Evolutionary conservation across 2,888 invertebrate species (phyloP), one percentile per base, ranked within the genome.

Genomic region (Erebia epiphron): DNA sequence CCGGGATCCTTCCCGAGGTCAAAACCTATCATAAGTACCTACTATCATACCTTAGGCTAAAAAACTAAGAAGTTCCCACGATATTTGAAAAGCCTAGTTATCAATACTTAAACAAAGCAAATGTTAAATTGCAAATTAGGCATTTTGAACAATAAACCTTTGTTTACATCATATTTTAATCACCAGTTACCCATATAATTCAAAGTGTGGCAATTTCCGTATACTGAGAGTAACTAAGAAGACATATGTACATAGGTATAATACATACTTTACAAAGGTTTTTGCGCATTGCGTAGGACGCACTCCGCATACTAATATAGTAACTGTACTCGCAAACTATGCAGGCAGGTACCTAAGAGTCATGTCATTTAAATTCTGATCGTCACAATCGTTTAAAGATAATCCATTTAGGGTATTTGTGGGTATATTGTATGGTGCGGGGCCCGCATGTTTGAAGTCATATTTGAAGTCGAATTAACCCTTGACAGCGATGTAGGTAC

Each of bases 201-300:
- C 49, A 49, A 49, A 14, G 14, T n/a, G 61, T 41, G 1, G 49
- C 49, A n/a, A 63, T 50, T 63, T 63, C 63, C 63, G 63, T 50
- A 50, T n/a, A 16, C 43, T n/a, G 7, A 18, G 21, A 49, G 49
- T 9, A 18, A 11, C 49, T 50, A 26, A 9, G 63, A 63, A 63
- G 63, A 49, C 63, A 43, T 54, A n/a, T n/a, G n/a, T n/a, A 52
- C n/a, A 52, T 54, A 54, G n/a, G n/a, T 10, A 26, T 26, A 35
- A 18, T 54, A 18, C 54, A 54, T 18, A 61, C 61, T 46, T 49
- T 46, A 63, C 63, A 63, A 63, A 63, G 50, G 63, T 50, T 63
- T 63, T 63, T 50, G 63, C 63, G 63, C 50, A 63, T n/a, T 52
- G 63, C 21, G 50, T 50, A 26, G 49, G 50, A 50, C 63, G 50